Evolutionary conservation across 2,113 vertebrate genomes (phyloP).

Genomic region (Bubo scandiacus): DNA sequence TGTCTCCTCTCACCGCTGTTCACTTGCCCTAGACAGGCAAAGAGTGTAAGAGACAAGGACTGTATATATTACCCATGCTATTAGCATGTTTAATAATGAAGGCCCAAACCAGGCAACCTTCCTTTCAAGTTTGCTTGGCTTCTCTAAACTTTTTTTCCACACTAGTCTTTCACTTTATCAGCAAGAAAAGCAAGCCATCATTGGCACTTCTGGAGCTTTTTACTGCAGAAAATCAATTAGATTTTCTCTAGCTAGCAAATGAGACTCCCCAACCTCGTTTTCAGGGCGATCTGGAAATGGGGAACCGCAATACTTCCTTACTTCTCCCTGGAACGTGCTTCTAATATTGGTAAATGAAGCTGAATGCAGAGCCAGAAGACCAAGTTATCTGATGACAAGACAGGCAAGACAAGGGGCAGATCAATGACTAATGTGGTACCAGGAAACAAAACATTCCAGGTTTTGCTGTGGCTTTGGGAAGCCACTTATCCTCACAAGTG

Average conservation of each 20-base stretch:
- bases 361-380: not conserved
- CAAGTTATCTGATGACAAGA: not conserved
- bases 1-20: not conserved
- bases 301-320: not conserved
- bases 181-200: not conserved
- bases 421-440: fast-evolving
- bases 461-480: not conserved
- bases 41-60: not conserved
- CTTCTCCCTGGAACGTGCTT: not conserved
- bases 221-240: not conserved
- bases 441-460: not conserved
- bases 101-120: not conserved
- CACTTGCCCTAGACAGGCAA: not conserved
- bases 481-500: not conserved
- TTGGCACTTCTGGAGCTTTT: not conserved
- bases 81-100: not conserved
- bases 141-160: not conserved
- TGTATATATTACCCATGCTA: not conserved
- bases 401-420: not conserved
- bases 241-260: not conserved
- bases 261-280: not conserved
- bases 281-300: not conserved
- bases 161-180: not conserved
- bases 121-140: not conserved
- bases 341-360: not conserved